These are phyloP conservation scores for Rhyacichthys aspro DNA, from an alignment of 2,797 vertebrate species.

Conservation along the genomic window DNA sequence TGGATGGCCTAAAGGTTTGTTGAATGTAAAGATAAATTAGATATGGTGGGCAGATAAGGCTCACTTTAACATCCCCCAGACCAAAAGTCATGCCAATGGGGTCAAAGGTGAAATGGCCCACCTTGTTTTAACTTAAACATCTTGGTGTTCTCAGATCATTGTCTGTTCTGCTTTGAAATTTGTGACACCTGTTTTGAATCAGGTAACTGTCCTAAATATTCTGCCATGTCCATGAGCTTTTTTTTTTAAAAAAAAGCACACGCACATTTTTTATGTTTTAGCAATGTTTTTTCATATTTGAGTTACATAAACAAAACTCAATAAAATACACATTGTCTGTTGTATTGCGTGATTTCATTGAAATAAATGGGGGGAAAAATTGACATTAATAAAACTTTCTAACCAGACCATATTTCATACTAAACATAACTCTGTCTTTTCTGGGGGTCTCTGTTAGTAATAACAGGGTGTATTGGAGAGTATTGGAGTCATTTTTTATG, in stretches of 20 bases:
- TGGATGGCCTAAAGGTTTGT: background rate
- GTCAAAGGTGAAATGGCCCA: slow-evolving; percentile 49
- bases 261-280: too few species aligned
- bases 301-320: too few species aligned
- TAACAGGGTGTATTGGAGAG: too few species aligned
- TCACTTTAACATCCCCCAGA: slow-evolving; percentile 13
- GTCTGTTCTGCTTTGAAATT: slow-evolving; percentile 11
- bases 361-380: too few species aligned
- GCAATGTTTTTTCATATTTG: too few species aligned
- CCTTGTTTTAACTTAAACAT: slow-evolving; percentile 33
- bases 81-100: slow-evolving; percentile 13
- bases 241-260: background rate
- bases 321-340: too few species aligned
- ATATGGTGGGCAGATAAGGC: background rate
- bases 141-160: slow-evolving; percentile 16
- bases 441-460: too few species aligned
- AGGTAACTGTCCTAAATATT: background rate
- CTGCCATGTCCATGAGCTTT: background rate
- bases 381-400: too few species aligned
- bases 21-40: slow-evolving; percentile 8
- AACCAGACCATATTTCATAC: too few species aligned
- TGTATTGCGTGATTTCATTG: too few species aligned
- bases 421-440: too few species aligned
- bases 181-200: slow-evolving; percentile 2
- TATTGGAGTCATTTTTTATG: too few species aligned